Evolutionary conservation across 1,140 invertebrate genomes (phyloP).

Genomic region (Lamellibrachia luymesi): DNA sequence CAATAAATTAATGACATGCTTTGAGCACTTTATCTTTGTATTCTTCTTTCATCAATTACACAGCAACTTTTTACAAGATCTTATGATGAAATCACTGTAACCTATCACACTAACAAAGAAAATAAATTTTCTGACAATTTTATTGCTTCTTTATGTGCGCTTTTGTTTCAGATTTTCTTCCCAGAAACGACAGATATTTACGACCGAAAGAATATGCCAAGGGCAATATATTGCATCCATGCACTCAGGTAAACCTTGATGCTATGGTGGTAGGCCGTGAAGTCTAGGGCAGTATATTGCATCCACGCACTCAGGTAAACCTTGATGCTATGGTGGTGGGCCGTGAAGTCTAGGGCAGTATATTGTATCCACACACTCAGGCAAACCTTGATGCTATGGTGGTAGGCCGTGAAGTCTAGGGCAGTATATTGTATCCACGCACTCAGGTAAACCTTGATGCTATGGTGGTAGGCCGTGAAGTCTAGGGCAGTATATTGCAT

Average conservation of each 20-base stretch:
- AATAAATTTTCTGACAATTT: neutral
- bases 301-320: too few relatives aligned
- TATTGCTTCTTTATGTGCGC: neutral
- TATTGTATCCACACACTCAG: too few relatives aligned
- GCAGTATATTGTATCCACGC: constrained; percentile 82
- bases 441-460: constrained; percentile 59
- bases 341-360: too few relatives aligned
- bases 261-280: too few relatives aligned
- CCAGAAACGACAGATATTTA: constrained; percentile 85
- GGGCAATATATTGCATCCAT: constrained; percentile 80
- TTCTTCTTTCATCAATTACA: too few relatives aligned
- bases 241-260: constrained; percentile 63
- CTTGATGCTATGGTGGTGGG: too few relatives aligned
- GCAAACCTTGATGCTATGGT: too few relatives aligned
- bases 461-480: constrained; percentile 31
- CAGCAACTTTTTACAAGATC: too few relatives aligned
- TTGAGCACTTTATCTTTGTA: too few relatives aligned
- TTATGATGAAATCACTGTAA: too few relatives aligned
- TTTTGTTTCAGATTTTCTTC: constrained; percentile 71
- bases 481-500: constrained; percentile 79
- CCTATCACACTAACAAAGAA: neutral
- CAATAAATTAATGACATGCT: too few relatives aligned
- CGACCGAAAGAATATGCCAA: constrained; percentile 82
- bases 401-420: constrained; percentile 59
- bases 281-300: too few relatives aligned